These are phyloP conservation scores for Spongilla lacustris DNA, from an alignment of 37 sponge, comb jelly and placozoan genomes.

Conservation along the genomic window DNA sequence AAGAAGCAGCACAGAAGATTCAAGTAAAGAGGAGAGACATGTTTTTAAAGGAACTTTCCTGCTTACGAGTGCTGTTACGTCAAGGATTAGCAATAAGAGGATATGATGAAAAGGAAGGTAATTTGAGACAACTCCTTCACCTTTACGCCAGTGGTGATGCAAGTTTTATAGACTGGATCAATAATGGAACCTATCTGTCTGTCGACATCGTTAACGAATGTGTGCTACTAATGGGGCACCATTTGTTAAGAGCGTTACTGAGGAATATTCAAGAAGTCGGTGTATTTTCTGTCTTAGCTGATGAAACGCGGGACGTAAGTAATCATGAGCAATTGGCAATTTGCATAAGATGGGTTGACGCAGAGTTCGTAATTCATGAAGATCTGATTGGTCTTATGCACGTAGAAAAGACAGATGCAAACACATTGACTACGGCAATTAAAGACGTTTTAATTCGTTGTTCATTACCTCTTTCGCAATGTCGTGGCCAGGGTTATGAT, in stretches of 20 bases:
- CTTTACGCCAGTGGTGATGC: no score
- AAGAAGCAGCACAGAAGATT: neutral
- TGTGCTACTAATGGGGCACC: no score
- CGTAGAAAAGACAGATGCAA: conserved; percentile 50
- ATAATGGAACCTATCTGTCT: no score
- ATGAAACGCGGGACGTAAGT: no score
- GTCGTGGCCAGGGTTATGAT: conserved; percentile 65
- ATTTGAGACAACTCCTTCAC: conserved; percentile 24
- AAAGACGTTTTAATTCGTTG: conserved; percentile 34
- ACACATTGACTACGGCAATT: conserved; percentile 26
- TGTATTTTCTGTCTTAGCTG: no score
- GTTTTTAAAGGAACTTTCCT: conserved; percentile 33
- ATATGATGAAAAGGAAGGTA: conserved; percentile 44
- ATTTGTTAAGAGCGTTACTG: no score
- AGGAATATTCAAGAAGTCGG: no score
- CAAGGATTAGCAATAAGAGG: conserved; percentile 45
- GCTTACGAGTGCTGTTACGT: conserved; percentile 11
- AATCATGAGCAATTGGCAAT: neutral
- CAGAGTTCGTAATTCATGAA: conserved; percentile 34
- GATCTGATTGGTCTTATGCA: conserved; percentile 28
- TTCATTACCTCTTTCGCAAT: conserved; percentile 37
- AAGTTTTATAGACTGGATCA: no score
- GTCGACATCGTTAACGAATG: no score
- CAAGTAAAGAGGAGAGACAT: conserved; percentile 8
- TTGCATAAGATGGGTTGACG: conserved; percentile 25